A percentile compares a stretch with the other conserved stretches of the same genome.
These are phyloP conservation scores for Masticophis lateralis DNA, from an alignment of 2,797 vertebrate species.

Conservation along the genomic window DNA sequence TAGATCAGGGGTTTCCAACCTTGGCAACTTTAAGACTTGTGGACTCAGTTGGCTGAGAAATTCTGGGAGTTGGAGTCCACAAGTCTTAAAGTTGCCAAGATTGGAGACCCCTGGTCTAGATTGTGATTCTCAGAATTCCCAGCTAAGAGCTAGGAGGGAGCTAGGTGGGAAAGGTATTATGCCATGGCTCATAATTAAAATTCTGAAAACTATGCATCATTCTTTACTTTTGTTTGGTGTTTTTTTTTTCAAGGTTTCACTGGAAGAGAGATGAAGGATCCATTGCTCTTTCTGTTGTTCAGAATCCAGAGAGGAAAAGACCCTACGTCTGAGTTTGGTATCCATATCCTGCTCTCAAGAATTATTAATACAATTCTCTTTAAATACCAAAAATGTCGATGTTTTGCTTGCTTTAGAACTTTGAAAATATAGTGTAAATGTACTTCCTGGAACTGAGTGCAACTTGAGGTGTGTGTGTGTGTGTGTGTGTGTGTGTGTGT, in stretches of 20 bases:
- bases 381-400: not conserved
- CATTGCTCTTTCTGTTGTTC: constrained; percentile 79
- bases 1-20: too few relatives aligned
- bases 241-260: constrained; percentile 72
- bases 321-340: constrained; percentile 49
- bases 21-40: too few relatives aligned
- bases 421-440: not conserved
- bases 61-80: too few relatives aligned
- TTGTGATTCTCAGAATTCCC: not conserved
- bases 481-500: not conserved
- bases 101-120: not conserved
- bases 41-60: too few relatives aligned
- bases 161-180: not conserved
- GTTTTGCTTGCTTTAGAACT: not conserved
- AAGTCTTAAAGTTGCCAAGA: too few relatives aligned
- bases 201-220: not conserved
- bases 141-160: not conserved
- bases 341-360: not conserved
- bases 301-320: constrained; percentile 85
- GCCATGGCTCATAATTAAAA: not conserved
- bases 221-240: not conserved
- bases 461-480: not conserved
- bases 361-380: not conserved
- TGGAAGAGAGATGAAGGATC: constrained; percentile 82
- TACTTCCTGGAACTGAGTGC: not conserved